Evolutionary conservation across 1,140 invertebrate species (phyloP).

Genomic region (Andrena cerasifolii): DNA sequence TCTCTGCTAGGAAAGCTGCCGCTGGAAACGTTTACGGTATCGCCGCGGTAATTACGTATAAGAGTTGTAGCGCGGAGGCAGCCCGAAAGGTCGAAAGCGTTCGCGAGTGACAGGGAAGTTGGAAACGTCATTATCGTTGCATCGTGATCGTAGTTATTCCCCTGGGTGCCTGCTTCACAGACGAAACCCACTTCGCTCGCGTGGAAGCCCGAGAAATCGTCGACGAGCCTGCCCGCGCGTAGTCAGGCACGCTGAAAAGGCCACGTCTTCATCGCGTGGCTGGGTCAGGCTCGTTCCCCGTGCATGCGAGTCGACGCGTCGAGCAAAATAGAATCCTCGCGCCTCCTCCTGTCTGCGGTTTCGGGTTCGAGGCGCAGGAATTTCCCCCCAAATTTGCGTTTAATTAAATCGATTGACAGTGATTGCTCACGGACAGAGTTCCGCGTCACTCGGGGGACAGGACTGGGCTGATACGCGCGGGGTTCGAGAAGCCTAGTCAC

Average conservation of each 20-base stretch:
- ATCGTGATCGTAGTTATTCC: slow-evolving; percentile 46
- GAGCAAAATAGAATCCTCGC: background rate
- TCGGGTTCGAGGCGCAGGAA: no score
- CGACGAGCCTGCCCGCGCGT: slow-evolving; percentile 23
- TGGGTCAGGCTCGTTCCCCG: background rate
- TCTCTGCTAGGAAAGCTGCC: no score
- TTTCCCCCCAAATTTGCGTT: background rate
- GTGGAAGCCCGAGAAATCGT: slow-evolving; percentile 63
- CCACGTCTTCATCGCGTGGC: background rate
- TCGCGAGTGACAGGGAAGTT: slow-evolving; percentile 11
- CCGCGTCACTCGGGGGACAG: no score
- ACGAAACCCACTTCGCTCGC: slow-evolving; percentile 56
- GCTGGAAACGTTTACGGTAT: no score
- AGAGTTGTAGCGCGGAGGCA: background rate
- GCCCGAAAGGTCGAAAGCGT: background rate
- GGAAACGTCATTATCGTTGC: slow-evolving; percentile 15
- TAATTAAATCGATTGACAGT: background rate
- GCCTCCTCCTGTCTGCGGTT: background rate
- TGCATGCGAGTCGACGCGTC: slow-evolving; percentile 15
- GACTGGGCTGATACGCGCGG: no score
- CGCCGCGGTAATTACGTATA: background rate
- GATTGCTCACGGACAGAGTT: no score
- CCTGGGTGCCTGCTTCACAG: slow-evolving; percentile 4
- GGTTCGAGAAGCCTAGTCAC: background rate
- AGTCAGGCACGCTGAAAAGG: slow-evolving; percentile 24